Percentiles rank a stretch among this genome's conserved stretches.
Conservation (phyloP, 2,888 invertebrate genomes). For the Leptinotarsa haldemani region DNA sequence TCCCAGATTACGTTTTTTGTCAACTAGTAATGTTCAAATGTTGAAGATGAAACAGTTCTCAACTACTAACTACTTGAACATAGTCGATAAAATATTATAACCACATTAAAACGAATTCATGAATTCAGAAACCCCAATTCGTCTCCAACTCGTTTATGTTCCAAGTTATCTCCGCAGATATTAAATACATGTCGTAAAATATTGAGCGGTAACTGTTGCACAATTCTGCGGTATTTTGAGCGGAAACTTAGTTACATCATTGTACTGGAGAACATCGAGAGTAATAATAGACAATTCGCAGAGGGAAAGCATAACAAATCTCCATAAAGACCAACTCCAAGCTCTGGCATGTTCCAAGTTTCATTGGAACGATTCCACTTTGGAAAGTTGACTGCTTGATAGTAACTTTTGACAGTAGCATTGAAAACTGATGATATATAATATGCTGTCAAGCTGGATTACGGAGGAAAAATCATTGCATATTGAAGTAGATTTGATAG, state of each 20-base stretch:
- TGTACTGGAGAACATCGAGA: conserved; percentile 56
- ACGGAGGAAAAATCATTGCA: too few species aligned
- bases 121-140: conserved; percentile 5
- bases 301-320: conserved; percentile 45
- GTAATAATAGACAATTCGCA: conserved; percentile 46
- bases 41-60: too few species aligned
- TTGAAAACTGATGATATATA: neutral
- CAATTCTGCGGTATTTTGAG: conserved; percentile 39
- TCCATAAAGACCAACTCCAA: conserved; percentile 47
- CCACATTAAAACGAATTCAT: neutral
- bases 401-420: conserved; percentile 19
- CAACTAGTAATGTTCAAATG: too few species aligned
- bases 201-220: conserved; percentile 44
- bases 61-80: neutral
- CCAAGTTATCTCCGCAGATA: conserved; percentile 30
- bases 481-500: too few species aligned
- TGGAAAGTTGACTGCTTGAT: conserved; percentile 31
- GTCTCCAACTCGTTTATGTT: conserved; percentile 36
- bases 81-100: neutral
- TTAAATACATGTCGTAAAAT: conserved; percentile 35
- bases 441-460: neutral
- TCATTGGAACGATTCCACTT: conserved; percentile 34
- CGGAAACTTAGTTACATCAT: conserved; percentile 42
- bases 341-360: conserved; percentile 38
- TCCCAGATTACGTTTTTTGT: too few species aligned